phyloP scores from a whole-genome alignment of 2,113 vertebrate species.

The Pyrgilauda ruficollis region DNA sequence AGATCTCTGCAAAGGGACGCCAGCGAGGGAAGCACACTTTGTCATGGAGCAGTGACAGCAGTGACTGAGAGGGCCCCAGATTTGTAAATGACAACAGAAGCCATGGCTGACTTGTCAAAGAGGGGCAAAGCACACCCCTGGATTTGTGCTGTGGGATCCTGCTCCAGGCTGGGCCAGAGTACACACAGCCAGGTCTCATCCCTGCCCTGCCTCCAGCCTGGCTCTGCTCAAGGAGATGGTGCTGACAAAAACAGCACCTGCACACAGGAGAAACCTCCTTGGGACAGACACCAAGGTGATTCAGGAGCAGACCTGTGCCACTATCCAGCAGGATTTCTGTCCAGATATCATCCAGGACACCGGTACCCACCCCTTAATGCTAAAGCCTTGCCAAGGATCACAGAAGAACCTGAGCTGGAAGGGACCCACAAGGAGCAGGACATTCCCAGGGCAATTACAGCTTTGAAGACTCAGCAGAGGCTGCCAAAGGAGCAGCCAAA shows the following conservation, averaged over 20 bases:
- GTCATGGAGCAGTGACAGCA: background rate
- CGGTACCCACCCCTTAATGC: accelerated
- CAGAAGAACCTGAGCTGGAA: background rate
- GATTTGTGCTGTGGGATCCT: background rate
- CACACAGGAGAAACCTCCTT: no score
- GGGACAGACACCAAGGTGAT: accelerated
- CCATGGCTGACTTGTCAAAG: background rate
- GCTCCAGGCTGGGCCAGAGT: background rate
- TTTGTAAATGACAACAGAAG: background rate
- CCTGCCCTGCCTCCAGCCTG: background rate
- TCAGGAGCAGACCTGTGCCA: background rate
- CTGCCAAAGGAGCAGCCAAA: background rate
- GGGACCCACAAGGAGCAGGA: background rate
- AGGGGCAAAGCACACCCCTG: background rate
- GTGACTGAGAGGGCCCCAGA: background rate
- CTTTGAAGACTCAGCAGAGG: background rate
- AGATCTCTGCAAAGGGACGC: background rate
- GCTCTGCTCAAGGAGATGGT: accelerated
- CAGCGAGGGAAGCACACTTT: background rate
- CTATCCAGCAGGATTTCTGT: background rate
- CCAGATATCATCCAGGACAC: background rate
- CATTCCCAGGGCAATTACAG: background rate
- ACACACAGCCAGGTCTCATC: background rate
- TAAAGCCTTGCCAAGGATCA: background rate
- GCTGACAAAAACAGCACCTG: background rate